Evolutionary conservation across 2,888 invertebrate genomes (phyloP), one percentile per base, ranked within the genome.

Genomic region (Poecilobothrus nobilitatus): DNA sequence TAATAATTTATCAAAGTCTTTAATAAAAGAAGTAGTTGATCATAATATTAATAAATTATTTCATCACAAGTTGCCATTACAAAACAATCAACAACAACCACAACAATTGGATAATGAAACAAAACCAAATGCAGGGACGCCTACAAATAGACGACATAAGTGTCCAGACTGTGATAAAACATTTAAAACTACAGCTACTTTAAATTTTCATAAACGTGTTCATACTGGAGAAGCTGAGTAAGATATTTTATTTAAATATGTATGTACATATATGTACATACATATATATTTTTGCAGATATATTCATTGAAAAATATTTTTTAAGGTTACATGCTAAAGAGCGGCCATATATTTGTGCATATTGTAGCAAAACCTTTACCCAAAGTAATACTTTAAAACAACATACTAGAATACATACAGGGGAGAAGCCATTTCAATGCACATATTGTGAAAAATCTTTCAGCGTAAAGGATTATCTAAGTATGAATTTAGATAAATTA

Each of bases 311-410:
- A 65, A 70, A 20, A 68, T 33, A 20, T 66, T 67, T 37, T 69
- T 70, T 53, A 69, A 69, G 71, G 34, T 66, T 68, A 12, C 70
- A 71, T 34, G 80, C 81, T 75, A 81, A 80, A 78, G 81, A 81
- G 77, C 81, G 81, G 75, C 81, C 81, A 74, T 81, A 80, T 77
- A 76, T 78, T 76, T 81, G 81, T 77, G 76, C 79, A 75, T 80
- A 81, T 75, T 80, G 80, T 76, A 80, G 79, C 77, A 80, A 80
- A 76, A 78, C 79, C 74, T 81, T 81, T 76, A 80, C 81, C 74
- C 81, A 81, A 76, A 80, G 80, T 77, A 81, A 81, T 77, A 81
- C 81, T 74, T 78, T 81, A 73, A 81, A 80, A 78, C 81, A 81
- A 77, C 81, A 81, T 76, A 81, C 79, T 76, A 78, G 81, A 76